phyloP scores from a whole-genome alignment of 2,797 vertebrate genomes.

The Chromis chromis region DNA sequence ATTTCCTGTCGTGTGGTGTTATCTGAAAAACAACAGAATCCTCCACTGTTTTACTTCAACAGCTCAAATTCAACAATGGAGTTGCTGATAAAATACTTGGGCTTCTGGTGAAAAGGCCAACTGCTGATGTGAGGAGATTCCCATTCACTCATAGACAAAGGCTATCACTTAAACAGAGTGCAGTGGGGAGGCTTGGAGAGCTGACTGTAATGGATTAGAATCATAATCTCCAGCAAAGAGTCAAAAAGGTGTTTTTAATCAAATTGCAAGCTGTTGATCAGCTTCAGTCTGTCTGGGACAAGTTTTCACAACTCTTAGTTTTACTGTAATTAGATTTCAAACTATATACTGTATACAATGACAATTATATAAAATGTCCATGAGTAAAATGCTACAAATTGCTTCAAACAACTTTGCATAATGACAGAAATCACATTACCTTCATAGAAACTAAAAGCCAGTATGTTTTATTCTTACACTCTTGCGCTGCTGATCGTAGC shows the following conservation, averaged over 20 bases:
- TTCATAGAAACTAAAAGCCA: background rate
- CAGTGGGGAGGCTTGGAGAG: constrained; percentile 14
- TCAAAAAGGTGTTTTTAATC: constrained; percentile 41
- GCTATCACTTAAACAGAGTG: constrained; percentile 35
- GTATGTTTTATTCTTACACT: background rate
- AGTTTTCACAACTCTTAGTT: constrained; percentile 22
- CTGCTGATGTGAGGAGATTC: constrained; percentile 71
- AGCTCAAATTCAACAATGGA: constrained; percentile 73
- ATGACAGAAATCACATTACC: background rate
- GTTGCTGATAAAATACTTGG: constrained; percentile 79
- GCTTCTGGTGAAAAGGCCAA: constrained; percentile 62
- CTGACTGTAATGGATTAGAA: constrained; percentile 24
- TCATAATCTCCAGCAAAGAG: constrained; percentile 15
- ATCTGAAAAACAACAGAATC: constrained; percentile 83
- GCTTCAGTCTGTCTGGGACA: constrained; percentile 22
- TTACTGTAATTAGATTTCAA: constrained; percentile 7
- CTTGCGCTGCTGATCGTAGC: background rate
- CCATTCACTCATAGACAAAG: constrained; percentile 45
- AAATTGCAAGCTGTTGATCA: constrained; percentile 20
- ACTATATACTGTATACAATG: background rate
- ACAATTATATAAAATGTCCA: background rate
- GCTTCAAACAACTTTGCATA: constrained; percentile 4
- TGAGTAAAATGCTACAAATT: constrained; percentile 1
- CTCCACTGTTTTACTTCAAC: constrained; percentile 75
- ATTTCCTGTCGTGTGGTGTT: constrained; percentile 85